These are phyloP conservation scores for Eupithecia tripunctaria DNA, from an alignment of 2,888 invertebrate species.

Conservation along the genomic window DNA sequence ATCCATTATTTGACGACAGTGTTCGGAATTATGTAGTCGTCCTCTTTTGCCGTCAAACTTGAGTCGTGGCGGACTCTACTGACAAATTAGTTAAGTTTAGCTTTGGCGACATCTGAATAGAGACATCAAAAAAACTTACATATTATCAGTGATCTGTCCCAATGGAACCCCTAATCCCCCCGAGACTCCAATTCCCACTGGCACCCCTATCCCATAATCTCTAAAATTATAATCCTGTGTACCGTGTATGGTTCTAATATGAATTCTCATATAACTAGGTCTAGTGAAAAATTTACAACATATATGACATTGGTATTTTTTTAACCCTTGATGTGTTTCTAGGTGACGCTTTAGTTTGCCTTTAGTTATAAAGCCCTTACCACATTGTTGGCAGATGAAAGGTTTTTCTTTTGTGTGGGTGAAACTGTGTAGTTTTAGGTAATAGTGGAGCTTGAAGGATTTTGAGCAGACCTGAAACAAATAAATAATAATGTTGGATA, in stretches of 20 bases:
- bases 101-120: too few relatives aligned
- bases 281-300: constrained; percentile 79
- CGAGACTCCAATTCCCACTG: constrained; percentile 28
- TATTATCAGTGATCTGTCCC: constrained; percentile 20
- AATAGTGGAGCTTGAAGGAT: constrained; percentile 75
- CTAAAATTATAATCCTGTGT: constrained; percentile 74
- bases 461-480: constrained; percentile 63
- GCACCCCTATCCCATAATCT: constrained; percentile 46
- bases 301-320: constrained; percentile 78
- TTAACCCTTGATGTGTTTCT: constrained; percentile 73
- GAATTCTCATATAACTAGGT: constrained; percentile 73
- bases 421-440: constrained; percentile 73
- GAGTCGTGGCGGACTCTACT: too few relatives aligned
- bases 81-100: too few relatives aligned
- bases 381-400: constrained; percentile 76
- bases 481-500: too few relatives aligned
- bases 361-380: constrained; percentile 76
- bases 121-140: constrained; percentile 1
- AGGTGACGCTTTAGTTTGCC: constrained; percentile 76
- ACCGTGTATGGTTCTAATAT: constrained; percentile 75
- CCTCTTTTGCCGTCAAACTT: too few relatives aligned
- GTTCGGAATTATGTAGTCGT: too few relatives aligned
- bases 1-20: too few relatives aligned
- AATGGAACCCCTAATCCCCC: constrained; percentile 19
- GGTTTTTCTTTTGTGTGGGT: constrained; percentile 79